Percentiles rank a stretch among this genome's conserved stretches.
Conservation (phyloP, 2,797 vertebrate genomes). For the Centroberyx gerrardi region DNA sequence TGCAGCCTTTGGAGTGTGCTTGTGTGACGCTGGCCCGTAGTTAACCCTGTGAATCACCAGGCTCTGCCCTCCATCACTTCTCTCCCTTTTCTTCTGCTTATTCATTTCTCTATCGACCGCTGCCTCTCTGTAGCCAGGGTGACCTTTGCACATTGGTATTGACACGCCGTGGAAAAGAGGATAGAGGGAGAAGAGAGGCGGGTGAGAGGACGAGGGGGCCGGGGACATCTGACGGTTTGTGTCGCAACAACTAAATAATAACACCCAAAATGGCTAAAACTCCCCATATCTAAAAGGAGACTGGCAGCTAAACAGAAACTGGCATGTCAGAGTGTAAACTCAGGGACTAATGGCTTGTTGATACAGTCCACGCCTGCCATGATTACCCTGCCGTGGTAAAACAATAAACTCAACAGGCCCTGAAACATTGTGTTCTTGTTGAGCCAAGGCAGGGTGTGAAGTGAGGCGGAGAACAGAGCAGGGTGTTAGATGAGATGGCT, state of each 20-base stretch:
- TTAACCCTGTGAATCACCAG: constrained; percentile 79
- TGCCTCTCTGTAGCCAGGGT: constrained; percentile 79
- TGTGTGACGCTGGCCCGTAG: constrained; percentile 71
- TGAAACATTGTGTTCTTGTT: not conserved
- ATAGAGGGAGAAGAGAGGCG: constrained; percentile 67
- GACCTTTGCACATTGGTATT: constrained; percentile 85
- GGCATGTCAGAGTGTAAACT: constrained; percentile 40
- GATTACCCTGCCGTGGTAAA: constrained; percentile 56
- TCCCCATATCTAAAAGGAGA: constrained; percentile 25
- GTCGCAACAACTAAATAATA: constrained; percentile 62
- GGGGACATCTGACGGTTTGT: constrained; percentile 52
- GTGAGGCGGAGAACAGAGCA: constrained; percentile 55
- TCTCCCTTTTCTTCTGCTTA: constrained; percentile 75
- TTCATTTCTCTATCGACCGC: constrained; percentile 81
- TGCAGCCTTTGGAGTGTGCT: constrained; percentile 68
- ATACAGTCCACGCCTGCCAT: constrained; percentile 63
- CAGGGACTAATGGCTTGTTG: constrained; percentile 57
- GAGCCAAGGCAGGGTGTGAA: constrained; percentile 61
- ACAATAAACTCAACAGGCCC: constrained; percentile 62
- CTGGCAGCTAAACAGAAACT: constrained; percentile 52
- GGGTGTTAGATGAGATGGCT: constrained; percentile 55
- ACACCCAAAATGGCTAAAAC: constrained; percentile 36
- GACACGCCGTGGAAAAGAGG: constrained; percentile 76
- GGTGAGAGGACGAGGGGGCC: constrained; percentile 71
- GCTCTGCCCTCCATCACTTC: constrained; percentile 74